phyloP scores from a whole-genome alignment of 2,888 invertebrate genomes.

The Drosophila leonis region DNA sequence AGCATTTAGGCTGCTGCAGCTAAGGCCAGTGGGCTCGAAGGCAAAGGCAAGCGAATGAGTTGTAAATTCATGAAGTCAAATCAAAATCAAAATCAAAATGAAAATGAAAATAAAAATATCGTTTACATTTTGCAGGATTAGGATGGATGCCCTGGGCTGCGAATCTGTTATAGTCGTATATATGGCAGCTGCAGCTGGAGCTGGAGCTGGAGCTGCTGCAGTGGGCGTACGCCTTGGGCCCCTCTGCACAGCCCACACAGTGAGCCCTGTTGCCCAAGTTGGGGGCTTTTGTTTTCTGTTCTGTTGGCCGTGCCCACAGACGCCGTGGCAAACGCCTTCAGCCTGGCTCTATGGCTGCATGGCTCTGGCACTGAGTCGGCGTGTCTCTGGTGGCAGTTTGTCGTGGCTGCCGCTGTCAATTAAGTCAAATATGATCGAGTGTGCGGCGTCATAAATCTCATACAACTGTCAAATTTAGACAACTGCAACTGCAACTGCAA shows the following conservation, averaged over 20 bases:
- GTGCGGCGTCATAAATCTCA: conserved; percentile 78
- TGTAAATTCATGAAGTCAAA: neutral
- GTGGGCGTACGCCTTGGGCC: conserved; percentile 10
- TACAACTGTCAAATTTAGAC: conserved; percentile 70
- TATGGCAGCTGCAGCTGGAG: conserved; percentile 1
- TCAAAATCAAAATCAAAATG: neutral
- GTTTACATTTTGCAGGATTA: conserved; percentile 7
- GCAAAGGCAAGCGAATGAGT: neutral
- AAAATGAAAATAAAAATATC: neutral
- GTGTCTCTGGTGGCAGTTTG: conserved; percentile 72
- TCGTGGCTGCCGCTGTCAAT: conserved; percentile 78
- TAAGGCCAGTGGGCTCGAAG: neutral
- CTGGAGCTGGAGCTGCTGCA: conserved; percentile 8
- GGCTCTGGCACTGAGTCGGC: conserved; percentile 12
- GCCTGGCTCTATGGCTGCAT: neutral
- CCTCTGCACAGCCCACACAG: conserved; percentile 26
- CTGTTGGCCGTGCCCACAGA: conserved; percentile 33
- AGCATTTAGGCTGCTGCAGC: neutral
- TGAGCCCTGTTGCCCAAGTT: conserved; percentile 4
- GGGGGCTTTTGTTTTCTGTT: conserved; percentile 10
- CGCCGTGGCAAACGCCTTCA: conserved; percentile 35
- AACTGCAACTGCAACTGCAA: conserved; percentile 52
- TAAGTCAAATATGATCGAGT: conserved; percentile 80
- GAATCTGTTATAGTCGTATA: neutral
- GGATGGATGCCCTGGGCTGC: conserved; percentile 8